Percentiles rank a stretch among this genome's conserved stretches.
Evolutionary conservation across 2,113 vertebrate genomes (phyloP).

Genomic region (Astur gentilis): DNA sequence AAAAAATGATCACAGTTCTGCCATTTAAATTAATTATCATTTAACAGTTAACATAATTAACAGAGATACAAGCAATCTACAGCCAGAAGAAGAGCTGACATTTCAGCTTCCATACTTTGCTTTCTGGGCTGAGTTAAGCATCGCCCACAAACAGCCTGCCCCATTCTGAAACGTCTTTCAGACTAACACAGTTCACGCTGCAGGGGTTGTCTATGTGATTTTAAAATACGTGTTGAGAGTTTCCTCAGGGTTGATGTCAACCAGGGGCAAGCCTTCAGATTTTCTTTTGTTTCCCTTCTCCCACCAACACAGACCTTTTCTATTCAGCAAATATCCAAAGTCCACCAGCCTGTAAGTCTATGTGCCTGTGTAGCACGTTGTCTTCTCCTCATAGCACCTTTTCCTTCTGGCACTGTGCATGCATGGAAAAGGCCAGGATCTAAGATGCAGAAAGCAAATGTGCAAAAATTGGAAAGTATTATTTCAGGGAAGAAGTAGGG

Average conservation of each 20-base stretch:
- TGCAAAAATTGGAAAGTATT: background rate
- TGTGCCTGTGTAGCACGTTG: background rate
- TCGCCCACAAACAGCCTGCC: background rate
- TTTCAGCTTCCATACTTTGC: background rate
- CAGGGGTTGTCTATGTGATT: background rate
- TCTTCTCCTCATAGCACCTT: background rate
- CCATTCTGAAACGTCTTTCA: background rate
- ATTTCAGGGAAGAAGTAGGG: background rate
- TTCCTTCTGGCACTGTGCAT: background rate
- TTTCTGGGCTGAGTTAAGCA: background rate
- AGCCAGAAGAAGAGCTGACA: background rate
- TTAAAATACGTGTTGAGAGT: background rate
- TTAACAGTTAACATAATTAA: background rate
- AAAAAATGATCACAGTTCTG: background rate
- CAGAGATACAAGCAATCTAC: background rate
- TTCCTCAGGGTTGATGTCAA: background rate
- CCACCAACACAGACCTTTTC: background rate
- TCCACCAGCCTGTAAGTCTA: background rate
- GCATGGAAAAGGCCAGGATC: background rate
- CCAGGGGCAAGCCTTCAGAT: background rate
- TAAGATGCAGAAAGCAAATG: background rate
- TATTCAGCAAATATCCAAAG: background rate
- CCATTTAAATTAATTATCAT: constrained; percentile 5
- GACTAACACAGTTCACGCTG: background rate
- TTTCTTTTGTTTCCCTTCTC: background rate